Base-by-base conservation (phyloP, 2,888 invertebrate species). In the Galerucella pusilla region DNA sequence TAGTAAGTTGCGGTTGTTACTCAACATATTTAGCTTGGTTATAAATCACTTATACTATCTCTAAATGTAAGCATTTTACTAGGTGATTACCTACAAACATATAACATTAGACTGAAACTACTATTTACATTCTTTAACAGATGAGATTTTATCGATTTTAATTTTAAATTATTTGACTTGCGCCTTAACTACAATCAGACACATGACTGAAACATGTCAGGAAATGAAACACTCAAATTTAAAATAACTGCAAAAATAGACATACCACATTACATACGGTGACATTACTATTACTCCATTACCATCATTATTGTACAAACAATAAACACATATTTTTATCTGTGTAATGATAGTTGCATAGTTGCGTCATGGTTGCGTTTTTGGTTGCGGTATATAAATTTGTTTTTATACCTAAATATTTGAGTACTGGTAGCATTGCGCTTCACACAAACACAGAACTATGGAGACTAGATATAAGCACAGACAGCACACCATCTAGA, bases 1-100 rank as follows among this genome's bases (percentile, higher is more conserved):
- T 84, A 91, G 88, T 84, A 91, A 87, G 85, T 91, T 90, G 86
- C 90, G 90, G 83, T 90, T 89, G 82, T 90, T 88, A 86, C 88
- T 89, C 84, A 89, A 89, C 90, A 90, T 90, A 74, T 76, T 83
- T 63, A 28, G 68, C 25, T 72, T 77, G 68, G 59, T 73, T 73
- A 77, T 81, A 77, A 80, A 80, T 78, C 76, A 79, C 79, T 78
- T 73, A 72, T 74, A 74, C 80, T 80, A 81, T 77, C 70, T 79
- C 79, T 80, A 80, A 79, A 64, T 80, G 71, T 77, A 82, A 81
- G 82, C 82, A 82, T 82, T 80, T 80, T 80, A 80, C 80, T 78
- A 74, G 42, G 64, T 46, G 20, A 46, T 42, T 65, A 45, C 46
- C 64, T 65, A 65, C 16, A 75, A 74, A 75, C 61, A 57, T 71